Conservation (phyloP, 2,888 invertebrate genomes). For the Cyclophora punctaria region DNA sequence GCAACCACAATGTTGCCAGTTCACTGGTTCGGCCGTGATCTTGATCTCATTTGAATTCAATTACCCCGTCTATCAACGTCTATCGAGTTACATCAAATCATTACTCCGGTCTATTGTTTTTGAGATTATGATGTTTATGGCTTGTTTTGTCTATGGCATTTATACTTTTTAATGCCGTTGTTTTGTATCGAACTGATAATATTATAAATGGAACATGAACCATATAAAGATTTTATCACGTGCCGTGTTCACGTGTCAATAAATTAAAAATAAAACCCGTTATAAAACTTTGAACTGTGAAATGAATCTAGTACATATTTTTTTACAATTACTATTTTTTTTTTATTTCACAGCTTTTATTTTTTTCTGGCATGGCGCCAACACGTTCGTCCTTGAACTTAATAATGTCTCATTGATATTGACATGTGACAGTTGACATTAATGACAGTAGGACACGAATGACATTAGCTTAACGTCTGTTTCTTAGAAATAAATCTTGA, state of each 20-base stretch:
- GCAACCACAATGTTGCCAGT: slow-evolving; percentile 15
- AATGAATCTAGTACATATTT: too few species aligned
- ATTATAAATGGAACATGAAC: too few species aligned
- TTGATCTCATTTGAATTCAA: slow-evolving; percentile 47
- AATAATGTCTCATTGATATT: slow-evolving; percentile 8
- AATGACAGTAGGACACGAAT: slow-evolving; percentile 15
- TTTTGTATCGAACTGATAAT: too few species aligned
- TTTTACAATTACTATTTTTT: too few species aligned
- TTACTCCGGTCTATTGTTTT: slow-evolving; percentile 20
- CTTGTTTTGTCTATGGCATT: too few species aligned
- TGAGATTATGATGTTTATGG: not conserved
- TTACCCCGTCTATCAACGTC: slow-evolving; percentile 32
- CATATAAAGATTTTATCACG: too few species aligned
- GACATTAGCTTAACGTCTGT: slow-evolving; percentile 4
- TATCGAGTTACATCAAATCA: slow-evolving; percentile 32
- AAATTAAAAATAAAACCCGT: too few species aligned
- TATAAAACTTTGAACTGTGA: too few species aligned
- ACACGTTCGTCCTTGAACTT: slow-evolving; percentile 10
- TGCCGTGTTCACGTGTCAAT: too few species aligned
- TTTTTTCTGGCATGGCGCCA: too few species aligned
- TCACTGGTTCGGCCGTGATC: slow-evolving; percentile 48
- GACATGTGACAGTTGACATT: slow-evolving; percentile 11
- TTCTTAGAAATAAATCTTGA: slow-evolving; percentile 6
- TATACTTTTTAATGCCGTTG: too few species aligned
- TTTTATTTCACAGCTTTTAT: too few species aligned